Base-by-base conservation (phyloP, 1,140 invertebrate genomes). In the Ostrea denselamellosa region DNA sequence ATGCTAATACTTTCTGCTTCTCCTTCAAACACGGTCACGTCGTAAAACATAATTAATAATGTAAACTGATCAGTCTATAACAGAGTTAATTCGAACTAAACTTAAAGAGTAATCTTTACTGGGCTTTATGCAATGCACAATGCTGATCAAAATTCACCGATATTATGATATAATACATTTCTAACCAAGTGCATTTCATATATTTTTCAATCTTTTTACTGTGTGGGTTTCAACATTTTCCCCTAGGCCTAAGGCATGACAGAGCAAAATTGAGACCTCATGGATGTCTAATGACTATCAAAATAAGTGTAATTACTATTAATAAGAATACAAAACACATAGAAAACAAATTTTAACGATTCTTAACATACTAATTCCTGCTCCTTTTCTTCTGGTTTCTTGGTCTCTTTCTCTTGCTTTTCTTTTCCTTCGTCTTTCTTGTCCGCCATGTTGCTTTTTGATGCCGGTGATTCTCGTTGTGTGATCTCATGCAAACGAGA, bases 341-440 rank as follows among this genome's bases (percentile, higher is more conserved):
- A 52, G n/a, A 83, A 8, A 51, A 83, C 17, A 54, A 53, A 22
- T 52, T 53, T 22, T 52, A 51, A 17, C 34, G 5, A 44, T 44
- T 44, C 34, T 44, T 83, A 44, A 53, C 17, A 10, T 90, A 94
- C 94, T 87, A 94, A 62, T 87, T 95, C 94, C 89, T 92, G 91
- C 87, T 94, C 93, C 86, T 94, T 94, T 62, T 92, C 92, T 19
- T 90, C 91, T 81, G 83, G 89, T 86, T 93, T 93, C 86, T 94
- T 94, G 62, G 90, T 91, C 62, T 94, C 91, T 88, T 92, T 92
- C 85, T 92, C 90, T 52, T 94, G 92, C 25, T 89, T 88, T 84
- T 90, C 91, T 51, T 90, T 90, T 87, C 92, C 92, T 87, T 93
- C 91, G 87, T 93, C 94, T 62, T 90, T 92, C 34, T 91, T 92